Percentiles rank a stretch among this genome's conserved stretches.
phyloP scores from a whole-genome alignment of 2,888 invertebrate genomes.

The Chironomus riparius region DNA sequence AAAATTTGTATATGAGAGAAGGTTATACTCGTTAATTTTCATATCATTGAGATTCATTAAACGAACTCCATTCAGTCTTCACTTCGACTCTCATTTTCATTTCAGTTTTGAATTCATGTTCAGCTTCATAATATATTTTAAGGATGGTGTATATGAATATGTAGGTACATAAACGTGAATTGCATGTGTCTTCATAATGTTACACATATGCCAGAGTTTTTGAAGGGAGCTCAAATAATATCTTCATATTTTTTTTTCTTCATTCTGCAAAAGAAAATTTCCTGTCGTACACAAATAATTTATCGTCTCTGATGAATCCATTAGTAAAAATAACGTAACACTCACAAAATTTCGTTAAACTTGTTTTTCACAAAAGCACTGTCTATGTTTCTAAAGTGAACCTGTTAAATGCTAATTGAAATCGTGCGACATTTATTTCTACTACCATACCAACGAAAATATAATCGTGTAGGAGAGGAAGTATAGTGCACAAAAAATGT shows the following conservation, averaged over 20 bases:
- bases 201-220: no score
- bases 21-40: not conserved
- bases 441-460: not conserved
- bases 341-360: not conserved
- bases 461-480: not conserved
- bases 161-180: not conserved
- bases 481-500: not conserved
- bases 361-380: not conserved
- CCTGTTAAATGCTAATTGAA: slow-evolving; percentile 24
- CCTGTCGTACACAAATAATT: not conserved
- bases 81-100: not conserved
- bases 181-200: slow-evolving; percentile 2
- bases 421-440: slow-evolving; percentile 19
- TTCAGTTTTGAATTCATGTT: no score
- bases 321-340: not conserved
- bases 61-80: not conserved
- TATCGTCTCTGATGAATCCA: not conserved
- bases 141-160: not conserved
- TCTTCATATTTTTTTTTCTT: not conserved
- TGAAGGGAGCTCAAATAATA: not conserved
- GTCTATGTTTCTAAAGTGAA: not conserved
- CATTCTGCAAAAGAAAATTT: not conserved
- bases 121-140: not conserved
- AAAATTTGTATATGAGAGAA: not conserved
- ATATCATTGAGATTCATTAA: not conserved